Base-by-base conservation (phyloP, 2,113 vertebrate genomes). In the Pipra filicauda region DNA sequence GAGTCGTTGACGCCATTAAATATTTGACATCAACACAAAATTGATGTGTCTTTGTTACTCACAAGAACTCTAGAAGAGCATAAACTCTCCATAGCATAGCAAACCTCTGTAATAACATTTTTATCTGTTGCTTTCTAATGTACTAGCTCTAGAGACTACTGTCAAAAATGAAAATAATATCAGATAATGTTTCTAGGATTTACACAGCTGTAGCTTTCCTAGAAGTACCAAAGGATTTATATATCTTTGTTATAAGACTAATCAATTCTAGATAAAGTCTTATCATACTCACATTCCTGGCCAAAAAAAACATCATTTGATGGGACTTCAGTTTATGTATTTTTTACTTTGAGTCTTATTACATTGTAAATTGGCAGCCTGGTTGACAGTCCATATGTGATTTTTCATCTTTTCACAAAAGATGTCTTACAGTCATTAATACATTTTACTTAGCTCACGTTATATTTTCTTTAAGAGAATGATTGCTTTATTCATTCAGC, bases 391-490 rank as follows among this genome's bases (percentile, higher is more conserved):
- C 28, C 89, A 86, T 75, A 93, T 88, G 69, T 62, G 61, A 44
- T 94, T 89, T 78, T 95, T 82, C 31, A 59, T 94, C 62, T 62
- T 81, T 92, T 75, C 55, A 74, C 39, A 96, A 91, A 65, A 44
- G 76, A 58, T 65, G 11, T 86, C 79, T 97, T 89, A 71, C 49
- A 96, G 49, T 89, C 76, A 91, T 84, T 77, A 87, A 74, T 91
- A 91, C 54, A 65, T 91, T 96, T 95, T 91, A 75, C 17, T 89
- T 48, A 88, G 51, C 26, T 85, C 89, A 94, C 62, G 30, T 75
- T 96, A 64, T 92, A 51, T 96, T 75, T 92, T 59, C 33, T 84
- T 59, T 66, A 28, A 51, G 7, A 39, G 11, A 65, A 67, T 37
- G 1, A 39, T 62, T 76, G 41, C 37, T 89, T 88, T 73, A 67